Evolutionary conservation across 2,797 vertebrate genomes (phyloP), one percentile per base, ranked within the genome.

Genomic region (Micromesistius poutassou): DNA sequence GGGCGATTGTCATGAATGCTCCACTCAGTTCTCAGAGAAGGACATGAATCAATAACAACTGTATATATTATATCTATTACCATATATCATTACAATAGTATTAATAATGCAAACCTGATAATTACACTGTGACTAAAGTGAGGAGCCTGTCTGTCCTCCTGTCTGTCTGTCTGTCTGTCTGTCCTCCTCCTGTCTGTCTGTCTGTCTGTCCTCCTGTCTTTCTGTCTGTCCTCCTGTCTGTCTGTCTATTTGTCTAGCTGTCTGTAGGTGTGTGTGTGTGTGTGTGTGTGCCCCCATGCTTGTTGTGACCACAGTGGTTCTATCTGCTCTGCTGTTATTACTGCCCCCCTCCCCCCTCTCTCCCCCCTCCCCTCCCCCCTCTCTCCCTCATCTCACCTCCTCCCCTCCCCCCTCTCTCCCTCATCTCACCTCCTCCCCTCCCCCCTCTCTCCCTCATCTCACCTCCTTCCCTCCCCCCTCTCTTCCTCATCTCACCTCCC

Each of bases 1-100:
- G 46, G 46, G 55, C 10, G 38, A 79, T 77, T 46, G 70, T 76
- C 62, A 36, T 81, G 81, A 78, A 82, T 84, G 80, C 81, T 88
- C 78, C 81, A 83, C 79, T 84, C 83, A 83, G 42, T 13, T 22
- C 19, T 73, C 78, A 28, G 3, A 30, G 13, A 22, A 38, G 36
- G n/a, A n/a, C n/a, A n/a, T n/a, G 33, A 5, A 74, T 4, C 16
- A 50, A 50, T 22, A 50, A 50, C 22, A 50, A 16, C 42, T 14
- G 16, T 46, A 46, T 46, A 1, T 14, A 3, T 62, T 1, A 62
- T 55, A 62, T 62, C 8, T 9, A 62, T 62, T 62, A 62, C 19
- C 22, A 62, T 62, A 25, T 62, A 62, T 62, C n/a, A n/a, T 62
- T n/a, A 19, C 22, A 5, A 19, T 55, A 19, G 3, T 55, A 55